phyloP scores from a whole-genome alignment of 2,113 vertebrate genomes.

The Corythornis madagascariensis region DNA sequence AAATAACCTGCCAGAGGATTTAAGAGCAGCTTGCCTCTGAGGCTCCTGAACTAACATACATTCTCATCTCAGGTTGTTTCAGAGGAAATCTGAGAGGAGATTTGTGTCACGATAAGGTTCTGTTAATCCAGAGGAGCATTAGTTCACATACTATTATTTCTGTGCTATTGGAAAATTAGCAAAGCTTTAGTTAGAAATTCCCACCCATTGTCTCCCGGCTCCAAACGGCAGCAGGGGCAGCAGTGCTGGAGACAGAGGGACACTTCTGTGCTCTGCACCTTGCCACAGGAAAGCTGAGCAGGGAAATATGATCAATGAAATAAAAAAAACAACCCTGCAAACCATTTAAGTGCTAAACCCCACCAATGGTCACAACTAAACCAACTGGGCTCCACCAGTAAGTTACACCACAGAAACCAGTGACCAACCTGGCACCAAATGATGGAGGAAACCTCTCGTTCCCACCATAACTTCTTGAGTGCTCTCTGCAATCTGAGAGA shows the following conservation, averaged over 20 bases:
- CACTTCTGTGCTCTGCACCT: not conserved
- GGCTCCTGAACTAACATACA: slow-evolving; percentile 39
- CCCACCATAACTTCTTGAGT: not conserved
- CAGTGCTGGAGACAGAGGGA: not conserved
- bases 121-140: slow-evolving; percentile 15
- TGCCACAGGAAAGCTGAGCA: not conserved
- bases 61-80: slow-evolving; percentile 16
- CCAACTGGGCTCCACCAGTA: not conserved
- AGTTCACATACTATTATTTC: not conserved
- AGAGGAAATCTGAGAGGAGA: slow-evolving; percentile 25
- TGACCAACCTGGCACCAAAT: not conserved
- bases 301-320: not conserved
- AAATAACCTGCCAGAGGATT: slow-evolving; percentile 45
- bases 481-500: not conserved
- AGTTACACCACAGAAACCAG: not conserved
- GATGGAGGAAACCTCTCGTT: not conserved
- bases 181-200: not conserved
- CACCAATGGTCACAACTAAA: not conserved
- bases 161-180: not conserved
- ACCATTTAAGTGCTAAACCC: not conserved
- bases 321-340: not conserved
- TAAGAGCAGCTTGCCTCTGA: slow-evolving; percentile 34
- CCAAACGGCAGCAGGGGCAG: not conserved
- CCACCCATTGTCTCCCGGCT: not conserved
- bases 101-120: slow-evolving; percentile 10